Evolutionary conservation across 2,113 vertebrate species (phyloP).

Genomic region (Rattus rattus): DNA sequence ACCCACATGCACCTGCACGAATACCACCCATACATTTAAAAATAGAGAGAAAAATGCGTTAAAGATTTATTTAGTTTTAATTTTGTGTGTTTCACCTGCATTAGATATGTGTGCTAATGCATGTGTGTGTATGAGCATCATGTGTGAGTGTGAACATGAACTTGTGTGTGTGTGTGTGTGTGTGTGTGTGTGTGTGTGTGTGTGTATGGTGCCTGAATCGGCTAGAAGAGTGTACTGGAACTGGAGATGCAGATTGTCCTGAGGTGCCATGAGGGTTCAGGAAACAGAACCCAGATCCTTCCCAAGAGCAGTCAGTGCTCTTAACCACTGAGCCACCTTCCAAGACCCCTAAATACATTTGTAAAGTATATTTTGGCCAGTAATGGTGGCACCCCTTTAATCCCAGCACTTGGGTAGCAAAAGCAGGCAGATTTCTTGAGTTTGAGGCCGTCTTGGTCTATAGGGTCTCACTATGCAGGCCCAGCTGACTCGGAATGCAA

Average conservation of each 20-base stretch:
- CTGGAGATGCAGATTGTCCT: neutral
- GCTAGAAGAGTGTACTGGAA: neutral
- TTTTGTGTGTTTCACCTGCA: neutral
- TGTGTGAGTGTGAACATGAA: too few relatives aligned
- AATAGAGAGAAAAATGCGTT: neutral
- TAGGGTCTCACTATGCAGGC: neutral
- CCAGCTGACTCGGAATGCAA: neutral
- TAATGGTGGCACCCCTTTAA: neutral
- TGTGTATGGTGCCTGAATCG: neutral
- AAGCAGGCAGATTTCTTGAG: neutral
- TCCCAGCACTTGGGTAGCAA: neutral
- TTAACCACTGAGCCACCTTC: neutral
- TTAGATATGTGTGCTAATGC: neutral
- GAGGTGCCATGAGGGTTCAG: neutral
- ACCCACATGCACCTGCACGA: neutral
- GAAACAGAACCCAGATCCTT: neutral
- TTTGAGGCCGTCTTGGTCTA: neutral
- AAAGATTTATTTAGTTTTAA: neutral
- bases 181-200: neutral
- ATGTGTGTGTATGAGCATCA: neutral
- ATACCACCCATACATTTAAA: neutral
- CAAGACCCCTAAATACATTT: neutral
- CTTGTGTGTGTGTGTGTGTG: too few relatives aligned
- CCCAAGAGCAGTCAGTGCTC: neutral
- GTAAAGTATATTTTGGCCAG: neutral